These are phyloP conservation scores for Scortum barcoo DNA, from an alignment of 2,113 vertebrate species.

Conservation along the genomic window DNA sequence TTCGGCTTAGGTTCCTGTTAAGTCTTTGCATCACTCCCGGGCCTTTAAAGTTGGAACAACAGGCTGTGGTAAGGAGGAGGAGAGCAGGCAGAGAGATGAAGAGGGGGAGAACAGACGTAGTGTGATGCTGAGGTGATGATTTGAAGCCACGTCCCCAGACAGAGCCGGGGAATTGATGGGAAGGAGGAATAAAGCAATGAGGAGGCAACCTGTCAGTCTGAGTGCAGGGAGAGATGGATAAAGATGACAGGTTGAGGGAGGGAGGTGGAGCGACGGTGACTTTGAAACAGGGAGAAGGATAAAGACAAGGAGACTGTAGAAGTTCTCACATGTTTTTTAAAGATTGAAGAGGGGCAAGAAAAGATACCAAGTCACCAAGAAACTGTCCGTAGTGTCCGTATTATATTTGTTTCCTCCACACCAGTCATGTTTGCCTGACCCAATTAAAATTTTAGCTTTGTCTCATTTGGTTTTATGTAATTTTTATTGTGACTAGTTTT, in stretches of 20 bases:
- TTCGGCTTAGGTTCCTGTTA: conserved; percentile 22
- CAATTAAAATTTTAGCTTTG: background rate
- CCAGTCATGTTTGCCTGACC: background rate
- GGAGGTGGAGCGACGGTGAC: conserved; percentile 11
- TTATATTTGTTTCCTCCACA: too few relatives aligned
- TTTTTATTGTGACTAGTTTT: background rate
- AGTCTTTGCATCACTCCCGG: conserved; percentile 25
- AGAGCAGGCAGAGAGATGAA: background rate
- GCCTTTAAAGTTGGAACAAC: conserved; percentile 42
- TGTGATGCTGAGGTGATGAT: conserved; percentile 12
- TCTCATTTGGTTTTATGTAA: conserved; percentile 11
- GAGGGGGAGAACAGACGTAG: conserved; percentile 1
- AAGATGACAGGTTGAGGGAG: conserved; percentile 31
- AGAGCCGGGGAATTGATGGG: conserved; percentile 9
- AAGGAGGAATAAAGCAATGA: conserved; percentile 18
- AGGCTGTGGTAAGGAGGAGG: conserved; percentile 21
- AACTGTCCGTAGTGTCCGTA: background rate
- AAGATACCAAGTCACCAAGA: background rate
- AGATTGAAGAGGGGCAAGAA: background rate
- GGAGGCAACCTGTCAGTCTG: conserved; percentile 43
- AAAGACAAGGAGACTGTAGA: background rate
- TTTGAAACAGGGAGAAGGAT: conserved; percentile 14
- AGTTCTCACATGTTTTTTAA: background rate
- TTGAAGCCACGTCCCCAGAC: conserved; percentile 13
- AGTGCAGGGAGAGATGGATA: conserved; percentile 31